Base-by-base conservation (phyloP, 2,888 invertebrate species). In the Tricholauxania praeusta region DNA sequence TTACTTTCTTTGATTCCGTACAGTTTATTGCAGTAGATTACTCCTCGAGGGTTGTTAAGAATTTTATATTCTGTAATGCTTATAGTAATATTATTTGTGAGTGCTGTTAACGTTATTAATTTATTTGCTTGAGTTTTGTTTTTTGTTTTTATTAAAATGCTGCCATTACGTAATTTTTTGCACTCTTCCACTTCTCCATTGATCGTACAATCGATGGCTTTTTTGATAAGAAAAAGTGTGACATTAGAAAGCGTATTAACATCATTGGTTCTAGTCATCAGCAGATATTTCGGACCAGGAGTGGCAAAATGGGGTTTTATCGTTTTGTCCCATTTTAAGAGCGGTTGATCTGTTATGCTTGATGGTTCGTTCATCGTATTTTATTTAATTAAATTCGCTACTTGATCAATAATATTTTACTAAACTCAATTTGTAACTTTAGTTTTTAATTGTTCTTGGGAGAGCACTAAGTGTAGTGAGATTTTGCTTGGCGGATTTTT, bases 171-270 rank as follows among this genome's bases (percentile, higher is more conserved):
- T 14, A 51, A 22, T 49, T 64, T 64, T 64, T 64, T 66, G 28
- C 66, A 66, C 14, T 12, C 8, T 5, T 66, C 66, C 1, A 66
- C 51, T 28, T 66, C 66, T 6, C 52, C 64, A 12, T 51, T 15
- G n/a, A 48, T 49, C 12, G 51, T 51, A 51, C 49, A 49, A 22
- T 66, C 66, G 12, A 66, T 66, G 17, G 53, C 66, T 66, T 66
- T 66, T 53, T 66, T 66, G 12, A 66, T 28, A 3, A 66, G 51
- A 66, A 66, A 66, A n/a, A 52, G 66, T 7, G 65, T 51, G n/a
- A 65, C 65, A 32, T 51, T 65, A 2, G 22, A 49, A 15, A 65
- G 52, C 3, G 52, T 32, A 6, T 66, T 48, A 12, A 28, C n/a
- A 52, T 48, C 48, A 39, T 66, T 66, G 51, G 10, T 66, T 52